Percentiles rank a stretch among this genome's conserved stretches.
phyloP scores from a whole-genome alignment of 1,140 invertebrate species.

The Cotesia chilonis region DNA sequence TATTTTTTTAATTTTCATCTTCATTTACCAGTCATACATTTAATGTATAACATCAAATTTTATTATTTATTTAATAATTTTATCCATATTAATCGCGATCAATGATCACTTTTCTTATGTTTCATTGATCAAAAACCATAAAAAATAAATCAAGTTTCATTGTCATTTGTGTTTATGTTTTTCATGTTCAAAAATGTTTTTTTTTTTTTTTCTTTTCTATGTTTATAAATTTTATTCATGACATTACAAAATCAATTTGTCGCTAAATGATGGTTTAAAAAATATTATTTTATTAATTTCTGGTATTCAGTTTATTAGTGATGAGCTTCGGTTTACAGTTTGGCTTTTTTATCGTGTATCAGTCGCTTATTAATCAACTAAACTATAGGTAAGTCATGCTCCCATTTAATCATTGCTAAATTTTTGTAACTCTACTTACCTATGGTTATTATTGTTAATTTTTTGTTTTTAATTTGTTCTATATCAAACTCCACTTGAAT shows the following conservation, averaged over 20 bases:
- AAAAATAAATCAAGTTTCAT: background rate
- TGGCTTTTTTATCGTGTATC: constrained; percentile 21
- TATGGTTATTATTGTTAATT: constrained; percentile 12
- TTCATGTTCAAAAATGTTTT: background rate
- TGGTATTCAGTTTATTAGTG: constrained; percentile 16
- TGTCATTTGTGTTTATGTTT: too few species aligned
- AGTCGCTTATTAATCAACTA: constrained; percentile 8
- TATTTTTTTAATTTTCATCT: background rate
- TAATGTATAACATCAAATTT: background rate
- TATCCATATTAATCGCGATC: constrained; percentile 2
- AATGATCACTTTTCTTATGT: background rate
- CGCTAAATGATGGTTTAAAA: background rate
- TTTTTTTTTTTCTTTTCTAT: background rate
- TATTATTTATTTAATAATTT: constrained; percentile 16
- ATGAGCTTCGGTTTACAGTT: constrained; percentile 38
- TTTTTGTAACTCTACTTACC: constrained; percentile 27
- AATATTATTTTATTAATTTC: constrained; percentile 12
- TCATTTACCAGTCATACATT: background rate
- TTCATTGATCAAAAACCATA: constrained; percentile 2
- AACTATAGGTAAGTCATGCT: constrained; percentile 12
- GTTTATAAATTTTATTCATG: background rate
- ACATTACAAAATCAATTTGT: background rate
- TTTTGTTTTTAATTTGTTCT: background rate
- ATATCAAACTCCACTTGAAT: constrained; percentile 19
- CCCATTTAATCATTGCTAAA: constrained; percentile 15